Conservation (phyloP, 2,113 vertebrate genomes). For the Cyanoramphus novaezelandiae region DNA sequence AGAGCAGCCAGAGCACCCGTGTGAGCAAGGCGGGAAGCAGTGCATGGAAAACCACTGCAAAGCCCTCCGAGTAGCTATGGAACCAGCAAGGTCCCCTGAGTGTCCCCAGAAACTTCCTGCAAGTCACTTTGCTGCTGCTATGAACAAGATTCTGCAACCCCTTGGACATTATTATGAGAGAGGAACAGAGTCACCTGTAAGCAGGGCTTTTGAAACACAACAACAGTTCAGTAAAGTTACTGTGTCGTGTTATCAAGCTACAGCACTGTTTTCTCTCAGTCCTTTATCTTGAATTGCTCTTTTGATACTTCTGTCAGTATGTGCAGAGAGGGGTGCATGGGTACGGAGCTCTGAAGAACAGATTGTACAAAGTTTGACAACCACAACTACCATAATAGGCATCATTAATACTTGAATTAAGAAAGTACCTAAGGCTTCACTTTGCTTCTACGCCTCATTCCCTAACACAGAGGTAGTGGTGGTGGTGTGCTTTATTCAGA, state of each 20-base stretch:
- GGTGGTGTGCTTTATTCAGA: neutral
- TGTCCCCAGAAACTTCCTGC: neutral
- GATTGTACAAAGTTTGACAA: neutral
- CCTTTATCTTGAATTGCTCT: neutral
- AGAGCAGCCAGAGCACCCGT: neutral
- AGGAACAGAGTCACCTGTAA: neutral
- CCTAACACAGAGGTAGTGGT: neutral
- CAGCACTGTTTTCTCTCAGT: neutral
- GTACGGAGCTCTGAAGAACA: accelerated
- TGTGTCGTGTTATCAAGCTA: neutral
- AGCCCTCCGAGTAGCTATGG: neutral
- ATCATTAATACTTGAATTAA: neutral
- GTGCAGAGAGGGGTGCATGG: neutral
- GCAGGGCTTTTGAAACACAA: neutral
- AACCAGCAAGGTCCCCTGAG: neutral
- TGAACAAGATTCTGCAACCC: neutral
- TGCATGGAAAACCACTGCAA: neutral
- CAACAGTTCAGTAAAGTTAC: neutral
- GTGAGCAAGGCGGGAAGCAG: neutral
- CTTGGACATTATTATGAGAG: neutral
- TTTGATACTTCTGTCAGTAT: neutral
- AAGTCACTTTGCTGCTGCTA: neutral
- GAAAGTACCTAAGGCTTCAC: neutral
- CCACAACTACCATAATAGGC: neutral
- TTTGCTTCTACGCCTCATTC: neutral